These are phyloP conservation scores for Adrianichthys oophorus DNA, from an alignment of 2,797 vertebrate genomes.

Conservation along the genomic window DNA sequence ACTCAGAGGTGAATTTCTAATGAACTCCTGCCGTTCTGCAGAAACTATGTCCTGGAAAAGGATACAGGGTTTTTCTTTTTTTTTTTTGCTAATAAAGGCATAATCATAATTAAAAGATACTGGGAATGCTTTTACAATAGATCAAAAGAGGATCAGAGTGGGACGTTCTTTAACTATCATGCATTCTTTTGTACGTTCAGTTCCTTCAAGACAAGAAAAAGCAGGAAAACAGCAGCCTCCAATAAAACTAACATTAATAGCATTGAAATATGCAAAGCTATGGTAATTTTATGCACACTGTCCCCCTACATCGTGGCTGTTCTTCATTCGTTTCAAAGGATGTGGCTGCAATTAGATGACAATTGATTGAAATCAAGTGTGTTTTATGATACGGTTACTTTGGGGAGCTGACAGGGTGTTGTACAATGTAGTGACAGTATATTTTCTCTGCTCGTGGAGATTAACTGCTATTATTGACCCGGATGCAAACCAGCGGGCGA, in stretches of 20 bases:
- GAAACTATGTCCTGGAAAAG: no score
- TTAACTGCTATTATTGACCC: conserved; percentile 73
- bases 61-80: no score
- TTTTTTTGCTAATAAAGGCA: background rate
- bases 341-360: conserved; percentile 71
- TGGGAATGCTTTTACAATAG: no score
- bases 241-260: conserved; percentile 69
- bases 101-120: background rate
- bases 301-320: conserved; percentile 66
- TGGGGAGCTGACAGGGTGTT: conserved; percentile 56
- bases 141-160: background rate
- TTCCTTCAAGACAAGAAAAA: conserved; percentile 49
- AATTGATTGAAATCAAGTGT: conserved; percentile 75
- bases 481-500: conserved; percentile 60
- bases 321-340: conserved; percentile 62
- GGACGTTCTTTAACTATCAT: conserved; percentile 16
- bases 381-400: conserved; percentile 72
- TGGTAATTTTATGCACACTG: conserved; percentile 75
- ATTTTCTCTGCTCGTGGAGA: conserved; percentile 55
- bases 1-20: no score
- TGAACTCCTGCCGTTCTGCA: no score
- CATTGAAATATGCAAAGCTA: conserved; percentile 67
- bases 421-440: conserved; percentile 60
- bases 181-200: conserved; percentile 5
- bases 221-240: conserved; percentile 34